These are phyloP conservation scores for Spilosoma lubricipeda DNA, from an alignment of 2,888 invertebrate species.

Conservation along the genomic window DNA sequence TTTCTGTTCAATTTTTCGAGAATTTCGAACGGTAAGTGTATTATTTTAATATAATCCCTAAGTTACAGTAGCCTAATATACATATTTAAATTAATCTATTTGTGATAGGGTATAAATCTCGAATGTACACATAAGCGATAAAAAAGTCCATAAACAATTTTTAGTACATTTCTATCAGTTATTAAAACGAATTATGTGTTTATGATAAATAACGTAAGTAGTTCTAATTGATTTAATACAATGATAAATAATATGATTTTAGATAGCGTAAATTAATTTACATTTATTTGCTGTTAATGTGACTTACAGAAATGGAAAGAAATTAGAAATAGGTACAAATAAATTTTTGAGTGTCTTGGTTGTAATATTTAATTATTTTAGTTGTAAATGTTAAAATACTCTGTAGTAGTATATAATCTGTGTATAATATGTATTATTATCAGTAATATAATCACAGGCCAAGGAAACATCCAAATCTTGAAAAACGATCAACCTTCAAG, in stretches of 20 bases:
- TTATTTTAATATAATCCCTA: neutral
- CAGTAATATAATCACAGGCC: slow-evolving; percentile 16
- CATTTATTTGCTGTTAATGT: neutral
- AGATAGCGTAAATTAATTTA: neutral
- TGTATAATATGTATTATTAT: slow-evolving; percentile 29
- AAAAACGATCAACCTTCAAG: neutral
- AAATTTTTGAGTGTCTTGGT: neutral
- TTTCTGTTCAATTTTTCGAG: slow-evolving; percentile 92
- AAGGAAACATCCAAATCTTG: slow-evolving; percentile 17
- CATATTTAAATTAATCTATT: slow-evolving; percentile 12
- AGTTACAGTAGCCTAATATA: neutral
- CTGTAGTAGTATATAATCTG: slow-evolving; percentile 2
- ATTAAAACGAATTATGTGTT: neutral
- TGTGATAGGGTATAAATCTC: slow-evolving; percentile 14
- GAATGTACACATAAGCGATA: neutral
- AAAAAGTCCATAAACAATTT: neutral
- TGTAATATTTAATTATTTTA: neutral
- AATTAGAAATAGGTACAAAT: neutral
- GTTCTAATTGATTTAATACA: neutral
- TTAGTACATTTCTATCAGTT: slow-evolving; percentile 20
- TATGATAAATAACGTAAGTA: slow-evolving; percentile 11
- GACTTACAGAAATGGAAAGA: neutral
- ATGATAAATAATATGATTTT: slow-evolving; percentile 1
- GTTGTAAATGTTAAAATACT: slow-evolving; percentile 18
- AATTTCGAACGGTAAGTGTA: slow-evolving; percentile 89